Conservation (phyloP, 2,797 vertebrate species). For the Hirundo rustica region DNA sequence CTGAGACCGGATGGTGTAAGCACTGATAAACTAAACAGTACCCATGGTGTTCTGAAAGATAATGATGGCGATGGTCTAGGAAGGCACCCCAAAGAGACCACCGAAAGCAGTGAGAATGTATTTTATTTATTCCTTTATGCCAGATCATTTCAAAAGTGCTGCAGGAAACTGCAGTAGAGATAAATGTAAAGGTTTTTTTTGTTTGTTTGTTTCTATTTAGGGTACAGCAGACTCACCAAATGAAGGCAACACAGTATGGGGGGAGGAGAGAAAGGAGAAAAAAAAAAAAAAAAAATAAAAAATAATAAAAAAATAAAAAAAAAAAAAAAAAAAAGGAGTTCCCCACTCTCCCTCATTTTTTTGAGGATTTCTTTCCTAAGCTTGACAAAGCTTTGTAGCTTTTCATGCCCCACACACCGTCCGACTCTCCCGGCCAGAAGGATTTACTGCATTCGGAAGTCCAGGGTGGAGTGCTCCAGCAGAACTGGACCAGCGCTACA, state of each 20-base stretch:
- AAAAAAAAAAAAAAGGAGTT: not conserved
- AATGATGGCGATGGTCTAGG: not conserved
- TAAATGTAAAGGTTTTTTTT: not conserved
- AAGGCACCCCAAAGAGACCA: not conserved
- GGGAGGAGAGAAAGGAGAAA: no score
- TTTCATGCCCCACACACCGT: not conserved
- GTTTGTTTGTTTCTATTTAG: not conserved
- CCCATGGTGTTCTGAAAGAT: not conserved
- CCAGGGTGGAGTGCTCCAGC: conserved; percentile 56
- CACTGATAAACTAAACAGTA: not conserved
- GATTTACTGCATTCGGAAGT: conserved; percentile 52
- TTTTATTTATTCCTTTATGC: not conserved
- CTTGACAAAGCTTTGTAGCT: not conserved
- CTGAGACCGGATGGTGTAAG: not conserved
- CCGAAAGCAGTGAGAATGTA: not conserved
- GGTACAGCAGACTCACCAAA: not conserved
- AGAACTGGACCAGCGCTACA: conserved; percentile 46
- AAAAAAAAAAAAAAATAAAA: no score
- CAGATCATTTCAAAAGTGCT: not conserved
- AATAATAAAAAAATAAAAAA: no score
- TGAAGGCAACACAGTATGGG: not conserved
- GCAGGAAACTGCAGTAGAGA: not conserved
- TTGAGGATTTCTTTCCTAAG: not conserved
- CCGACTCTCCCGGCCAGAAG: not conserved
- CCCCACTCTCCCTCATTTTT: not conserved